Evolutionary conservation across 2,113 vertebrate species (phyloP), one percentile per base, ranked within the genome.

Genomic region (Sapajus apella): DNA sequence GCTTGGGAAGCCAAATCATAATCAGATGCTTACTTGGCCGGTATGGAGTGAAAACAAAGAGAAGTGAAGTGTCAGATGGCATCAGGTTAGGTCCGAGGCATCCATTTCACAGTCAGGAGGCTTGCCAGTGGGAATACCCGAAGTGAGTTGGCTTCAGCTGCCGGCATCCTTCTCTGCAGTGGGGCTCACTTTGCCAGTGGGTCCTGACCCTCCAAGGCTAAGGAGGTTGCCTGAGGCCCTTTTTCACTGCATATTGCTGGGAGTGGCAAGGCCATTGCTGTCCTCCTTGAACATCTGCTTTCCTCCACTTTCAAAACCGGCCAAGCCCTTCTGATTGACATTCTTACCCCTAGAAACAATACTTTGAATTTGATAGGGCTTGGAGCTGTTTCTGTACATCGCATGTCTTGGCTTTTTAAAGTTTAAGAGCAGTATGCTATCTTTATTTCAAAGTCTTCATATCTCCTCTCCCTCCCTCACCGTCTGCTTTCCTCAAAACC

Each of bases 41-140:
- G 1, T 21, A 2, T 18, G 84, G 85, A 85, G n/a, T 76, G 76
- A 88, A 95, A 93, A 47, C 82, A 96, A 79, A 91, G 75, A 79
- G 92, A 61, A 70, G 73, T 86, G 32, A 37, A 80, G 85, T 52
- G 72, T 93, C 73, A 66, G 5, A 77, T 58, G 92, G 58, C 45
- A 68, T 88, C 66, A 14, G 73, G 81, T 85, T 92, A 52, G 85
- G 95, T 81, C 73, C 0, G 0, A 37, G n/a, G 73, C 4, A 0
- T 82, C 79, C 27, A 4, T 27, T 50, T 64, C 35, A n/a, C 0
- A 8, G 82, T 56, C 66, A n/a, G 55, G 35, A 68, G n/a, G 27
- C 56, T 68, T 47, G 84, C 80, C 66, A 40, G 95, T 27, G 55
- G 43, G 87, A 77, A 70, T 21, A 2, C 52, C n/a, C 52, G 0